phyloP scores from a whole-genome alignment of 2,113 vertebrate species.

The Saiga tatarica region DNA sequence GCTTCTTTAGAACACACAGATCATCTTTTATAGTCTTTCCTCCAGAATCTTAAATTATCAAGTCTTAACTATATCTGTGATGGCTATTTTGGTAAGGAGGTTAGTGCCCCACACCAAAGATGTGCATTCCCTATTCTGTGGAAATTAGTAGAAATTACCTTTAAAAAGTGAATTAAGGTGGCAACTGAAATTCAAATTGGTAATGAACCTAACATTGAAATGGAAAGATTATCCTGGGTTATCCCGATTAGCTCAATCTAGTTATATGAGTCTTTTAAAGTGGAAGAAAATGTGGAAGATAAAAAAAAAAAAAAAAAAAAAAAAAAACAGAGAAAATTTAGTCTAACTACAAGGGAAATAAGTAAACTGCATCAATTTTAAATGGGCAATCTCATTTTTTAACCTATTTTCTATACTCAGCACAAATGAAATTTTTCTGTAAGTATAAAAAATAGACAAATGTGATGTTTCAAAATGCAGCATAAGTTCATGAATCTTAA shows the following conservation, averaged over 20 bases:
- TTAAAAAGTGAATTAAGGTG: not conserved
- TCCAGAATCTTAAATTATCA: too few relatives aligned
- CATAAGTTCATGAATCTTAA: slow-evolving; percentile 3
- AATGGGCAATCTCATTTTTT: not conserved
- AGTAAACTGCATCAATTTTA: not conserved
- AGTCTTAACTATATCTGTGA: not conserved
- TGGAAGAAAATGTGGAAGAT: not conserved
- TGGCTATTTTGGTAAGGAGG: not conserved
- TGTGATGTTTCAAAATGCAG: not conserved
- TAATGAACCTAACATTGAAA: not conserved
- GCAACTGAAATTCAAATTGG: not conserved
- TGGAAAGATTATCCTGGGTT: not conserved
- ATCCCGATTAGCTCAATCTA: not conserved
- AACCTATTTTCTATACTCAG: not conserved
- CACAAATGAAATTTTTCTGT: not conserved
- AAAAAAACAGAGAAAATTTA: not conserved
- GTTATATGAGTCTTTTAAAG: not conserved
- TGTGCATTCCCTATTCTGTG: not conserved
- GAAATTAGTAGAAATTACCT: not conserved
- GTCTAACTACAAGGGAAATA: not conserved
- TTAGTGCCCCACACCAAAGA: not conserved
- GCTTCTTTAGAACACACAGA: too few relatives aligned
- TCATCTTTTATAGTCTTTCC: too few relatives aligned
- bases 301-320: not conserved
- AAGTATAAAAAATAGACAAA: not conserved